Conservation (phyloP, 2,797 vertebrate species). For the Enteromius viviparus region DNA sequence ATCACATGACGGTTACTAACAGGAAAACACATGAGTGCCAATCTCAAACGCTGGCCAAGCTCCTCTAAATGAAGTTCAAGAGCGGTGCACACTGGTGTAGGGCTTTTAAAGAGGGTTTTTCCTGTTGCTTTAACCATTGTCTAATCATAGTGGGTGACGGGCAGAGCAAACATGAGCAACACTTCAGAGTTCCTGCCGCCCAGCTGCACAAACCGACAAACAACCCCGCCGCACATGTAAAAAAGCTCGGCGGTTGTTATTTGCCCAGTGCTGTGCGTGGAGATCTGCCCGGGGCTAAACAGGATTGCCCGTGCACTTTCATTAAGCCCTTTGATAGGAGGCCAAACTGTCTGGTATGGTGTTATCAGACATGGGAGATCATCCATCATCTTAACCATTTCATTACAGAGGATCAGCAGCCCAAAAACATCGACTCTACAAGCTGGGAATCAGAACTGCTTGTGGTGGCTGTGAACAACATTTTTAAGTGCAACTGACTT, state of each 20-base stretch:
- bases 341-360: slow-evolving; percentile 56
- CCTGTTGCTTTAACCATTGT: slow-evolving; percentile 31
- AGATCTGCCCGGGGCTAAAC: slow-evolving; percentile 51
- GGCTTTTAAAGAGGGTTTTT: slow-evolving; percentile 30
- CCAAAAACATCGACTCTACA: slow-evolving; percentile 4
- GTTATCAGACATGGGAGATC: slow-evolving; percentile 56
- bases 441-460: not conserved
- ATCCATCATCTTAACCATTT: slow-evolving; percentile 52
- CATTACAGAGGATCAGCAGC: slow-evolving; percentile 42
- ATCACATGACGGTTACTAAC: slow-evolving; percentile 17
- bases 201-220: slow-evolving; percentile 42
- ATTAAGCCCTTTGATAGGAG: slow-evolving; percentile 54
- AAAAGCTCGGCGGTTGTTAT: slow-evolving; percentile 1
- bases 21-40: slow-evolving; percentile 26
- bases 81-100: slow-evolving; percentile 23
- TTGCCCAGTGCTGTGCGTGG: slow-evolving; percentile 17
- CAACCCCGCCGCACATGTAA: slow-evolving; percentile 17
- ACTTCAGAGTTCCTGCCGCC: slow-evolving; percentile 20
- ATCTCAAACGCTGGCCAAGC: slow-evolving; percentile 43
- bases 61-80: slow-evolving; percentile 38
- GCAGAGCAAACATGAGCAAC: slow-evolving; percentile 47
- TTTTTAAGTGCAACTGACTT: not conserved
- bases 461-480: not conserved
- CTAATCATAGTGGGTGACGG: slow-evolving; percentile 32
- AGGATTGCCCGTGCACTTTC: slow-evolving; percentile 51